Evolutionary conservation across 2,888 invertebrate species (phyloP), one percentile per base, ranked within the genome.

Genomic region (Orthosia gracilis): DNA sequence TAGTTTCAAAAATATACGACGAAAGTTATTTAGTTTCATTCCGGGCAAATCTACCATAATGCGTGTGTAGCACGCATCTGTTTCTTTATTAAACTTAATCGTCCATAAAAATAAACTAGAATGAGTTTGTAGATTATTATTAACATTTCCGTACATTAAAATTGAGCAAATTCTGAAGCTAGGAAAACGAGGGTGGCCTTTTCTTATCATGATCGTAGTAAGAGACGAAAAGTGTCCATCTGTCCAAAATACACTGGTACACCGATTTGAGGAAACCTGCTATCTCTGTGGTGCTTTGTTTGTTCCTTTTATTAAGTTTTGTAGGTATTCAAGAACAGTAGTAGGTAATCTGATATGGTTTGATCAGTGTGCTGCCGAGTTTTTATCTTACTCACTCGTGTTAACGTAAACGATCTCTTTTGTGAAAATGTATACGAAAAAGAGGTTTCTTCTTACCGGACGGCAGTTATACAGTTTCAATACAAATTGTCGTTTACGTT

Each of bases 111-210:
- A 69, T 0, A 55, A 79, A 67, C 62, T 31, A 66, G n/a, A 75
- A 74, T 69, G 65, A 74, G 69, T 65, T 80, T 52, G 64, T 80
- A 69, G 64, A 47, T 73, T 79, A 63, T 50, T 76, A 76, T 57
- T 77, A 78, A 77, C 73, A 73, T 79, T 73, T 78, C 62, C 73
- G 65, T 58, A 58, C 63, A 67, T 79, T 73, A 66, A 67, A 58
- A 54, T 18, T 66, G 13, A 52, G 55, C 57, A 50, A 78, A 58
- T 58, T 70, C 12, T 63, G 40, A 73, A 49, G 23, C 12, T 7
- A 21, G n/a, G 12, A 52, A 76, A 69, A 57, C 47, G 23, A 63
- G 52, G 50, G 47, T 49, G 13, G 18, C 9, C 17, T 57, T 52
- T 12, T 58, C 23, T 49, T 63, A 58, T 52, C 52, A 52, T 26